Evolutionary conservation across 2,797 vertebrate genomes (phyloP).

Genomic region (Triplophysa bombifrons): DNA sequence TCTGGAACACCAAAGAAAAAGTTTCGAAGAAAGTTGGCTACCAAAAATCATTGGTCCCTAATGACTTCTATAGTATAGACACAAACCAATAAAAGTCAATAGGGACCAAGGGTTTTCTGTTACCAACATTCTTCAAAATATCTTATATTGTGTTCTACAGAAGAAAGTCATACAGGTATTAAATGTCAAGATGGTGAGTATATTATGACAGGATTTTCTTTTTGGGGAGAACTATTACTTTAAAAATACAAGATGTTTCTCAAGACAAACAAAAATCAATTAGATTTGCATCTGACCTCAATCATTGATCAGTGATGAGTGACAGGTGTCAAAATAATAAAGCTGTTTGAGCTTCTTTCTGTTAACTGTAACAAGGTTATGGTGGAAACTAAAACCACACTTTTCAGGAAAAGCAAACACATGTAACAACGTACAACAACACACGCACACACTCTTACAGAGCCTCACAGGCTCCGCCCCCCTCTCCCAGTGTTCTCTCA

Average conservation of each 20-base stretch:
- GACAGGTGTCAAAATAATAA: background rate
- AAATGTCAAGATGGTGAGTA: too few species aligned
- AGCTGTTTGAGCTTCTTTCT: constrained; percentile 50
- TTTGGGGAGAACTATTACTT: too few species aligned
- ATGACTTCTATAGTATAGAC: too few species aligned
- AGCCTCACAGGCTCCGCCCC: constrained; percentile 33
- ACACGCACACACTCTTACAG: constrained; percentile 28
- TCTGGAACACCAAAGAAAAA: too few species aligned
- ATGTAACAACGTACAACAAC: background rate
- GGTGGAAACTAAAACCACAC: constrained; percentile 17
- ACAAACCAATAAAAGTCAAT: too few species aligned
- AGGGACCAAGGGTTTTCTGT: too few species aligned
- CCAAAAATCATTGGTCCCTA: too few species aligned
- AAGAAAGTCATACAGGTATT: too few species aligned
- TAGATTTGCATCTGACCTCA: background rate
- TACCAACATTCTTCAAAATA: too few species aligned
- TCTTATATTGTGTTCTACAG: too few species aligned
- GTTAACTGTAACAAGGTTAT: constrained; percentile 20
- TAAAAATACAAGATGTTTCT: constrained; percentile 47
- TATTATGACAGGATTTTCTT: too few species aligned
- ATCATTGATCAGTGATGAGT: background rate
- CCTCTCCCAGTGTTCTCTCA: constrained; percentile 71
- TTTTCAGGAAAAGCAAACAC: constrained; percentile 21
- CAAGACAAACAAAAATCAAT: constrained; percentile 11
- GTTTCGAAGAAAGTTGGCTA: too few species aligned